Evolutionary conservation across 2,888 invertebrate genomes (phyloP).

Genomic region (Ptychoptera albimana): DNA sequence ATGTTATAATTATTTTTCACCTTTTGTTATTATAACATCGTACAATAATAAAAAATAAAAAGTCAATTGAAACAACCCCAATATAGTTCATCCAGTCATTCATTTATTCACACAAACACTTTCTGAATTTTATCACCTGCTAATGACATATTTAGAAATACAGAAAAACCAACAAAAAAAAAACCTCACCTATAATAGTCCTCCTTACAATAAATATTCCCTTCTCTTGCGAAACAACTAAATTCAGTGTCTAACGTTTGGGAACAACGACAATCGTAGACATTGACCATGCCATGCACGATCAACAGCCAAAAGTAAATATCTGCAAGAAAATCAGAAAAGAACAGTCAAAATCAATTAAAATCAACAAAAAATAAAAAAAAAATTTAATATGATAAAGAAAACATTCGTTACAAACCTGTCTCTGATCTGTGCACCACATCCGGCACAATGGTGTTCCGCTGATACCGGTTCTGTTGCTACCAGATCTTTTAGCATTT

Average conservation of each 20-base stretch:
- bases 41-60: no score
- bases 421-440: slow-evolving; percentile 43
- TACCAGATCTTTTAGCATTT: slow-evolving; percentile 14
- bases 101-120: no score
- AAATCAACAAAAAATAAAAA: not conserved
- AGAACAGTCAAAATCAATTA: not conserved
- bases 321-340: no score
- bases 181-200: slow-evolving; percentile 74
- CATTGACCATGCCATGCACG: slow-evolving; percentile 81
- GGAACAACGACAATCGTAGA: slow-evolving; percentile 63
- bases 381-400: not conserved
- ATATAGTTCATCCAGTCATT: no score
- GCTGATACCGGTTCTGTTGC: slow-evolving; percentile 16
- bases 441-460: slow-evolving; percentile 37
- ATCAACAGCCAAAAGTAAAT: slow-evolving; percentile 71
- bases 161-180: not conserved
- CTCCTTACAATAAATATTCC: slow-evolving; percentile 85
- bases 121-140: no score
- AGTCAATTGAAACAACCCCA: no score
- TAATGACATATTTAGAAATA: no score
- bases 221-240: slow-evolving; percentile 79
- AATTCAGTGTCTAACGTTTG: slow-evolving; percentile 69
- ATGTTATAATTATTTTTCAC: no score
- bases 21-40: no score
- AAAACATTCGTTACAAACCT: slow-evolving; percentile 20